phyloP scores from a whole-genome alignment of 2,888 invertebrate species.

The Cecidostiba fungosa region DNA sequence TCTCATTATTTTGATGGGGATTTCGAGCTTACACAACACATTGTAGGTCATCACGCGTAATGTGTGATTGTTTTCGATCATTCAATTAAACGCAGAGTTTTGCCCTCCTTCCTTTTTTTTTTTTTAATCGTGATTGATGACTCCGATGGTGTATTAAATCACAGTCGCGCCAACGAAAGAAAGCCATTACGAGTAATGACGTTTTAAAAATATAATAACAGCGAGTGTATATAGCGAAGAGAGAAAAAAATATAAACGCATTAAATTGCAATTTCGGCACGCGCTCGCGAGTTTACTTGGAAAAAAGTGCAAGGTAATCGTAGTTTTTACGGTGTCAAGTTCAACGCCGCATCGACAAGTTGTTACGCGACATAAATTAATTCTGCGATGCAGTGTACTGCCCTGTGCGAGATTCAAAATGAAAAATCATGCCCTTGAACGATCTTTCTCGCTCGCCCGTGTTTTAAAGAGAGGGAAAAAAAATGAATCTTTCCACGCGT shows the following conservation, averaged over 20 bases:
- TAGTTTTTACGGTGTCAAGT: slow-evolving; percentile 14
- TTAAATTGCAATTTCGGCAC: not conserved
- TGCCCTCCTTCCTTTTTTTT: not conserved
- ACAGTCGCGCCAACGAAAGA: not conserved
- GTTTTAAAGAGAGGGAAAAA: not conserved
- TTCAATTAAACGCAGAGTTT: not conserved
- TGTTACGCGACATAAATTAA: slow-evolving; percentile 39
- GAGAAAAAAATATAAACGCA: not conserved
- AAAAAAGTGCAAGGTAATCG: slow-evolving; percentile 43
- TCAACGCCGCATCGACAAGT: not conserved
- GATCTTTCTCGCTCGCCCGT: not conserved
- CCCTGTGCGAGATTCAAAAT: not conserved
- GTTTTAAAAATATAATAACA: slow-evolving; percentile 13
- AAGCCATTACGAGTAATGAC: slow-evolving; percentile 22
- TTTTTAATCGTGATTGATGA: slow-evolving; percentile 20
- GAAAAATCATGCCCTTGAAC: slow-evolving; percentile 32
- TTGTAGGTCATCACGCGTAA: not conserved
- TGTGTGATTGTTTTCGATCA: not conserved
- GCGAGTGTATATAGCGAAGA: not conserved
- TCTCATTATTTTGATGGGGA: not conserved
- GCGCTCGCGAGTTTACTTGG: slow-evolving; percentile 5
- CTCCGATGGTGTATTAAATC: not conserved
- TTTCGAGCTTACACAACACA: not conserved
- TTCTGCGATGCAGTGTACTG: too few relatives aligned
- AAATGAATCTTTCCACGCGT: not conserved